Evolutionary conservation across 2,113 vertebrate genomes (phyloP), one percentile per base, ranked within the genome.

Genomic region (Lota lota): DNA sequence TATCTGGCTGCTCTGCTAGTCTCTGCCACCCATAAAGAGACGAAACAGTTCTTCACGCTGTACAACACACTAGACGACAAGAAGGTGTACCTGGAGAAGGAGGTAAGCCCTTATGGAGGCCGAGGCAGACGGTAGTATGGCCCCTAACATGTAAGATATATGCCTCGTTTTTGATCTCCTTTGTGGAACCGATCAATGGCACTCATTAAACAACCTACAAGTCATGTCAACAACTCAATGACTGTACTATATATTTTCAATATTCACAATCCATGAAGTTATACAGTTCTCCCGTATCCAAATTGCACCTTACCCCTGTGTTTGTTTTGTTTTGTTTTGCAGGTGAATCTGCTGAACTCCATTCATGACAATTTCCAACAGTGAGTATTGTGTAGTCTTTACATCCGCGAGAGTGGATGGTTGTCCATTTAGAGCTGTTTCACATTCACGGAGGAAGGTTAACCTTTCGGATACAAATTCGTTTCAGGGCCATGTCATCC

Each of bases 21-120:
- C 74, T 95, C 96, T 56, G 96, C 96, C 20, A 99, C 97, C 28
- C 97, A 99, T 86, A 99, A 99, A 86, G 97, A 99, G 90, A 99
- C 97, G 0, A 99, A 99, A 79, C 97, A 99, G 73, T 99, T 99
- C 91, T 99, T 99, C 88, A 99, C 97, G 0, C 92, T 99, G 22
- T 99, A 99, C 75, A 99, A 99, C 81, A 99, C 97, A 2, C 78
- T 99, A 77, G 96, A 99, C 60, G 97, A 99, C 90, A 98, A 98
- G 88, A 99, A 99, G 81, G 93, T 99, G 15, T 99, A 97, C 75
- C 90, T 99, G 80, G 97, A 99, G 87, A 99, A 99, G 85, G 97
- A 99, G 95, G 97, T 96, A 74, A 73, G 79, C 51, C 1, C 21
- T 24, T 33, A 5, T 28, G 28, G 28, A 33, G 10, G 40, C 40